Base-by-base conservation (phyloP, 1,140 invertebrate species). In the Drosophila kurseongensis region DNA sequence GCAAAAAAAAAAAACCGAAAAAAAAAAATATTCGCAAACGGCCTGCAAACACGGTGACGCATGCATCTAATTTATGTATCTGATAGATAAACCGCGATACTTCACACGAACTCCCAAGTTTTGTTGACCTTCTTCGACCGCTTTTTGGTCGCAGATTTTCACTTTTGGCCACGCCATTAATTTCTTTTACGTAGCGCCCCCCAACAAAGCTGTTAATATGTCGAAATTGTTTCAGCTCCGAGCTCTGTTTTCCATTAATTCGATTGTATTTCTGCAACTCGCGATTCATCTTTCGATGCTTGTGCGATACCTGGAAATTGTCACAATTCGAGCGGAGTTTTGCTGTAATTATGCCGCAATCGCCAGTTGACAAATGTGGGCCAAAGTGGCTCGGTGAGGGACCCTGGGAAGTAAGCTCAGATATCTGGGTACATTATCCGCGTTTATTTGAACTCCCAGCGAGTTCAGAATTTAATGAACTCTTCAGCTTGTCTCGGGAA, bases 51-150 rank as follows among this genome's bases (percentile, higher is more conserved):
- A 41, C 41, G 54, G 58, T 80, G 78, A 80, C 78, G 77, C 77
- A 80, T 79, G 57, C 75, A 38, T 68, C 61, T 58, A 57, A 61
- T 80, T 81, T 80, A 81, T 82, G 61, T 82, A 78, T 75, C 80
- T 75, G 50, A 75, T 59, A 82, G 79, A 72, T 82, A 45, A 16
- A 42, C 48, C 67, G 62, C 69, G 66, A 72, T 82, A 45, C 29
- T 57, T 56, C 67, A 65, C 61, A 67, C 62, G 72, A 78, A 65
- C 42, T 23, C 42, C 52, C 44, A 54, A 36, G 59, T 72, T 35
- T 54, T 38, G 45, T 56, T 77, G 67, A 57, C 65, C 65, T 73
- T 48, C 55, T 61, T 67, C 14, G 8, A 50, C 35, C 23, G 35
- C 29, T 23, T 56, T 55, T 77, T 75, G 66, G 57, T 18, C 45